A percentile compares a stretch with the other conserved stretches of the same genome.
Evolutionary conservation across 2,113 vertebrate species (phyloP).

Genomic region (Hippocampus guttulatus): DNA sequence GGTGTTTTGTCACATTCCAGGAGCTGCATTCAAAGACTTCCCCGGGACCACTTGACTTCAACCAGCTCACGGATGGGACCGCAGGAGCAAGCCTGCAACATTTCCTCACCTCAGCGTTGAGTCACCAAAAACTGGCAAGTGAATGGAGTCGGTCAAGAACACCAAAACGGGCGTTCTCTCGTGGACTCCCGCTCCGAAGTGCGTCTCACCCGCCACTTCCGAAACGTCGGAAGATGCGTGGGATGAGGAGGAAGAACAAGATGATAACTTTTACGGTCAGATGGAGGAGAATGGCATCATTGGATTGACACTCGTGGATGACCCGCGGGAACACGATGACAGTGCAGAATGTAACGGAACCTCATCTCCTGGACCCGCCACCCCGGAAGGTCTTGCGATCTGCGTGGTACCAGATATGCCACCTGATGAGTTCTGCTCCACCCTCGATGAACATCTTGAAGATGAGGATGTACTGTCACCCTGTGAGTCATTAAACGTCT

Average conservation of each 20-base stretch:
- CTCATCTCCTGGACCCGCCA: slow-evolving; percentile 28
- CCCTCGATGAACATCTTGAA: slow-evolving; percentile 35
- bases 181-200: slow-evolving; percentile 40
- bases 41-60: neutral
- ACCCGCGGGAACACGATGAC: slow-evolving; percentile 3
- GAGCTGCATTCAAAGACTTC: slow-evolving; percentile 11
- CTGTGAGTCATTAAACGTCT: slow-evolving; percentile 34
- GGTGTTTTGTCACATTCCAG: slow-evolving; percentile 15
- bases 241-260: slow-evolving; percentile 30
- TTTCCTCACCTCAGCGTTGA: slow-evolving; percentile 8
- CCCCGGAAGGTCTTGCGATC: slow-evolving; percentile 2
- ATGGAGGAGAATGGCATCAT: slow-evolving; percentile 77
- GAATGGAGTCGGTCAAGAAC: slow-evolving; percentile 30
- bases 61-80: slow-evolving; percentile 4
- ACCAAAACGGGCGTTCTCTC: slow-evolving; percentile 25
- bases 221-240: slow-evolving; percentile 44
- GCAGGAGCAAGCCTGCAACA: slow-evolving; percentile 22
- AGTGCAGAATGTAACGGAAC: neutral
- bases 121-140: neutral
- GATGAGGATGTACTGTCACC: slow-evolving; percentile 22
- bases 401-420: neutral
- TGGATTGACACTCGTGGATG: slow-evolving; percentile 44
- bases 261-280: slow-evolving; percentile 53
- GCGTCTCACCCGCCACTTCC: slow-evolving; percentile 42
- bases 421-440: slow-evolving; percentile 35